These are phyloP conservation scores for Hylyphantes graminicola DNA, from an alignment of 1,140 invertebrate genomes.

Conservation along the genomic window DNA sequence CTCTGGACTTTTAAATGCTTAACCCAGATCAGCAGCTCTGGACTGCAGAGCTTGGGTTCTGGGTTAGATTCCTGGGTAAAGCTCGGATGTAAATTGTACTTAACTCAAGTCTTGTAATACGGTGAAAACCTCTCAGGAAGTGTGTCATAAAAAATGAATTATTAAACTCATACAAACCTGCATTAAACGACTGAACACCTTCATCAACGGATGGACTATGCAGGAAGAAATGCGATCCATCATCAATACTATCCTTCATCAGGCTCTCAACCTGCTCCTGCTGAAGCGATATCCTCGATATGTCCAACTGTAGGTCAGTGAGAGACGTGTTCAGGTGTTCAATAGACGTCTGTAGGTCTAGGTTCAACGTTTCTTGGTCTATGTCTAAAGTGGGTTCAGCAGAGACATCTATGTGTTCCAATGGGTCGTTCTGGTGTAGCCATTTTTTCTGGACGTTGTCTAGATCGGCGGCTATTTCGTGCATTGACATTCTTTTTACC, in stretches of 20 bases:
- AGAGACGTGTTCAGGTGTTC: conserved; percentile 92
- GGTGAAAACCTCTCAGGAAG: no score
- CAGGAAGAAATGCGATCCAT: conserved; percentile 50
- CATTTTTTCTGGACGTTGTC: conserved; percentile 76
- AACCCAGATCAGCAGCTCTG: no score
- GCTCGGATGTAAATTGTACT: no score
- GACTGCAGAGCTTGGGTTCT: no score
- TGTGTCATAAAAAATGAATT: no score
- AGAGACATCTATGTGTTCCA: conserved; percentile 73
- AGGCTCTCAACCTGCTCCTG: conserved; percentile 85
- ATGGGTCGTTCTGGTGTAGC: conserved; percentile 72
- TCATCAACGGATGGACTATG: conserved; percentile 43
- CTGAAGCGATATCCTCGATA: conserved; percentile 85
- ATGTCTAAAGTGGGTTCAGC: conserved; percentile 80
- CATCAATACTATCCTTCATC: conserved; percentile 62
- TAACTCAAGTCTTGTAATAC: no score
- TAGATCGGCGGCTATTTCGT: conserved; percentile 77
- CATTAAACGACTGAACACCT: background rate
- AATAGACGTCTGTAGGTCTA: conserved; percentile 71
- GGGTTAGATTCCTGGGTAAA: no score
- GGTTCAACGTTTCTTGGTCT: conserved; percentile 82
- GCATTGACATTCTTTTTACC: conserved; percentile 58
- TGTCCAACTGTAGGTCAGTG: conserved; percentile 91
- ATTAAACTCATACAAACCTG: no score
- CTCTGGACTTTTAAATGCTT: no score